These are phyloP conservation scores for Trachymyrmex cornetzi DNA, from an alignment of 1,140 invertebrate species.

Conservation along the genomic window DNA sequence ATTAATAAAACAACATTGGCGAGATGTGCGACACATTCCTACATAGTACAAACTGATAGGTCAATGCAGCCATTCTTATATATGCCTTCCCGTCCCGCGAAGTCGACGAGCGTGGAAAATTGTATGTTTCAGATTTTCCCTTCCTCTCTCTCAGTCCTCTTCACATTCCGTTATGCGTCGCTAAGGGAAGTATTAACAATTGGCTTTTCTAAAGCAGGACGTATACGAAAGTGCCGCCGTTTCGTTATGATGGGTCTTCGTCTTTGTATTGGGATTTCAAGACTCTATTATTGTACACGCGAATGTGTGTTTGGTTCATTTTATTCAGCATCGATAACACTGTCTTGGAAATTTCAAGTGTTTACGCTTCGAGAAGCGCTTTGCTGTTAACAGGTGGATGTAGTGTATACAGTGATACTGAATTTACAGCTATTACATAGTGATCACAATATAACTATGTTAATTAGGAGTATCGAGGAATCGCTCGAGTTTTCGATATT, in stretches of 20 bases:
- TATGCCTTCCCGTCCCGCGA: constrained; percentile 56
- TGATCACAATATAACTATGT: too few relatives aligned
- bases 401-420: neutral
- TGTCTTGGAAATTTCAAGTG: constrained; percentile 45
- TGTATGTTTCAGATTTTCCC: constrained; percentile 37
- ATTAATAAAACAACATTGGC: constrained; percentile 77
- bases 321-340: constrained; percentile 48
- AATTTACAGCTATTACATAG: too few relatives aligned
- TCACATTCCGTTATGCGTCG: neutral
- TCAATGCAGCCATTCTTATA: constrained; percentile 51
- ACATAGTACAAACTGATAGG: constrained; percentile 74
- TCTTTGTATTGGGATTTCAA: constrained; percentile 68
- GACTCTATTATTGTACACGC: constrained; percentile 56
- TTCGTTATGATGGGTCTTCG: constrained; percentile 46
- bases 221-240: constrained; percentile 47
- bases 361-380: constrained; percentile 3
- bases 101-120: constrained; percentile 73
- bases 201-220: constrained; percentile 72
- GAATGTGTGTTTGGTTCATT: constrained; percentile 12
- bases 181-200: constrained; percentile 63
- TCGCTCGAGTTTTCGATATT: neutral
- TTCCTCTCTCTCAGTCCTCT: neutral
- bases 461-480: neutral
- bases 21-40: constrained; percentile 52
- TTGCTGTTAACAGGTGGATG: neutral